phyloP scores from a whole-genome alignment of 92 coral and sea anemone species.

The Meandrina meandrites region DNA sequence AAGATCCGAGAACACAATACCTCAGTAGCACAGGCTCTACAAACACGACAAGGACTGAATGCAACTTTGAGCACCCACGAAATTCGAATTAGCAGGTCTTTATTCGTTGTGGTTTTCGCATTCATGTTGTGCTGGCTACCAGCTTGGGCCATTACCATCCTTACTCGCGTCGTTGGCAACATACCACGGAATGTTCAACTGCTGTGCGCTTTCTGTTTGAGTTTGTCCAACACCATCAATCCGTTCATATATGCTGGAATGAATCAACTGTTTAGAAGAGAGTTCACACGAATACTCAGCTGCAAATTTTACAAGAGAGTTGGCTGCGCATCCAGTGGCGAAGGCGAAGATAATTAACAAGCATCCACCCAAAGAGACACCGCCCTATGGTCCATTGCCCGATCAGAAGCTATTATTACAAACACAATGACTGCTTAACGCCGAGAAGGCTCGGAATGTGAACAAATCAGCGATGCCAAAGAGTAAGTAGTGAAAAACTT shows the following conservation, averaged over 20 bases:
- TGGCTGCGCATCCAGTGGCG: too few relatives aligned
- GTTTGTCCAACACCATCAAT: conserved; percentile 3
- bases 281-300: not conserved
- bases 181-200: not conserved
- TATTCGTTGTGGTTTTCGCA: not conserved
- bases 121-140: conserved; percentile 21
- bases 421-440: too few relatives aligned
- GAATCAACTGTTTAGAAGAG: not conserved
- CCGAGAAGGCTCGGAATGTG: too few relatives aligned
- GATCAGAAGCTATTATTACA: too few relatives aligned
- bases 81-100: conserved; percentile 1
- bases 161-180: not conserved
- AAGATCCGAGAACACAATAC: not conserved
- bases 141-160: not conserved
- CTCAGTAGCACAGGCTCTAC: not conserved
- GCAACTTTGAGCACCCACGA: not conserved
- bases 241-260: conserved; percentile 13
- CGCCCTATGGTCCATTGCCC: too few relatives aligned
- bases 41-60: not conserved
- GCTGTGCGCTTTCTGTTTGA: not conserved
- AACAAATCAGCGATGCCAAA: too few relatives aligned
- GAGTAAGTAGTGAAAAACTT: too few relatives aligned
- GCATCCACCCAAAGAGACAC: too few relatives aligned
- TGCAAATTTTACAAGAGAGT: not conserved
- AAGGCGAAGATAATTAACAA: too few relatives aligned